phyloP scores from a whole-genome alignment of 2,888 invertebrate species.

The Melitaea athalia region DNA sequence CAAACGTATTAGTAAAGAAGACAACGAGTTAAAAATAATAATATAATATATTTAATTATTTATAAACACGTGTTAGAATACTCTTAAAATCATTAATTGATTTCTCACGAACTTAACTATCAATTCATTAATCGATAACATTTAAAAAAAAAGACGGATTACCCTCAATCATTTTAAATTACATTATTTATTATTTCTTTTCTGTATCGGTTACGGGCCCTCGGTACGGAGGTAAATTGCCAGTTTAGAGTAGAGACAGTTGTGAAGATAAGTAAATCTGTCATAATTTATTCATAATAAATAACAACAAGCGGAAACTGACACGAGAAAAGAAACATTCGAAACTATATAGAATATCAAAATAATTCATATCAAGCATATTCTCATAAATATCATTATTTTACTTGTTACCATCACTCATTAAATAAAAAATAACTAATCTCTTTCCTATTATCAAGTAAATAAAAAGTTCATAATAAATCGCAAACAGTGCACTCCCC shows the following conservation, averaged over 20 bases:
- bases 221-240: slow-evolving; percentile 37
- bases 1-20: slow-evolving; percentile 76
- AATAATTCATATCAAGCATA: slow-evolving; percentile 73
- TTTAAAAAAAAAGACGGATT: slow-evolving; percentile 67
- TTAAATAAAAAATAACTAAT: slow-evolving; percentile 80
- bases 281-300: slow-evolving; percentile 57
- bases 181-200: slow-evolving; percentile 39
- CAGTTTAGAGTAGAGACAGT: slow-evolving; percentile 38
- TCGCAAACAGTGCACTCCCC: slow-evolving; percentile 67
- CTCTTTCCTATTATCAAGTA: slow-evolving; percentile 76
- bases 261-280: slow-evolving; percentile 42
- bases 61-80: slow-evolving; percentile 83
- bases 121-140: slow-evolving; percentile 77
- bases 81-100: slow-evolving; percentile 82
- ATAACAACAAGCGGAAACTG: slow-evolving; percentile 76
- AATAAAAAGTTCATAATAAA: slow-evolving; percentile 72
- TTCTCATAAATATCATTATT: slow-evolving; percentile 77
- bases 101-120: slow-evolving; percentile 80
- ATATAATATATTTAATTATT: slow-evolving; percentile 82
- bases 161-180: slow-evolving; percentile 58
- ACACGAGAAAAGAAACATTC: slow-evolving; percentile 72
- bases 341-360: slow-evolving; percentile 74
- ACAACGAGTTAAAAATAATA: slow-evolving; percentile 80
- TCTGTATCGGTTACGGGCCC: slow-evolving; percentile 27
- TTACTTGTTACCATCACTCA: slow-evolving; percentile 77